A percentile compares a stretch with the other conserved stretches of the same genome.
Evolutionary conservation across 1,140 invertebrate genomes (phyloP).

Genomic region (Riptortus pedestris): DNA sequence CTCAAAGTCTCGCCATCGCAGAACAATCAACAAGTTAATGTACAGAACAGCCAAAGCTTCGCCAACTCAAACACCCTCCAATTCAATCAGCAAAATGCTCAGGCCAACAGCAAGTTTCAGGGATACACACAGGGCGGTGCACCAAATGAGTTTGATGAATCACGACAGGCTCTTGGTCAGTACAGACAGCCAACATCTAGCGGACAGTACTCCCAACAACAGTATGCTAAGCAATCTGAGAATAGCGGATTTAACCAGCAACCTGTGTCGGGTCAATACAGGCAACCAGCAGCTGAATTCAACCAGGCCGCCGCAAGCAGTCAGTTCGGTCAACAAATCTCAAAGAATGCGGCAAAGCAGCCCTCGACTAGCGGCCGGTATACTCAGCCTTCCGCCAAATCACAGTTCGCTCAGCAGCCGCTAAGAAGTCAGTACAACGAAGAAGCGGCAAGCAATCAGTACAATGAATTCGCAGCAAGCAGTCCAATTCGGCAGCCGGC

Average conservation of each 20-base stretch:
- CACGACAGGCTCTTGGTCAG: background rate
- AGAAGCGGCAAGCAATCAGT: too few relatives aligned
- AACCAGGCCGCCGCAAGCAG: background rate
- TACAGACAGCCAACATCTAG: background rate
- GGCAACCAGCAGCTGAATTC: background rate
- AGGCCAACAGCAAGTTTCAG: background rate
- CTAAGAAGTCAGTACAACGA: too few relatives aligned
- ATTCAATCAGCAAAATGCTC: slow-evolving; percentile 1
- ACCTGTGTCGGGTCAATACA: background rate
- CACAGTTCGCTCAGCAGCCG: too few relatives aligned
- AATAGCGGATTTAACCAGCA: background rate
- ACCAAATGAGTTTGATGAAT: too few relatives aligned
- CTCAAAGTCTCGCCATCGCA: background rate
- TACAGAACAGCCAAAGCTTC: background rate
- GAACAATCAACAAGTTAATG: background rate
- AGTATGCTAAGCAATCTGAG: background rate
- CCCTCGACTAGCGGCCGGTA: too few relatives aligned
- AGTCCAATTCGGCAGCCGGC: too few relatives aligned
- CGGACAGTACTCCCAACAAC: background rate
- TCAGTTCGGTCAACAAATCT: background rate
- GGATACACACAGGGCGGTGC: background rate
- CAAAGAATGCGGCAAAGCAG: background rate
- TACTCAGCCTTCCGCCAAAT: too few relatives aligned
- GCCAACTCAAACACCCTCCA: background rate
- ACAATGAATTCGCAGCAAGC: too few relatives aligned